These are phyloP conservation scores for Dasypus novemcinctus DNA, from an alignment of 2,113 vertebrate species.

Conservation along the genomic window DNA sequence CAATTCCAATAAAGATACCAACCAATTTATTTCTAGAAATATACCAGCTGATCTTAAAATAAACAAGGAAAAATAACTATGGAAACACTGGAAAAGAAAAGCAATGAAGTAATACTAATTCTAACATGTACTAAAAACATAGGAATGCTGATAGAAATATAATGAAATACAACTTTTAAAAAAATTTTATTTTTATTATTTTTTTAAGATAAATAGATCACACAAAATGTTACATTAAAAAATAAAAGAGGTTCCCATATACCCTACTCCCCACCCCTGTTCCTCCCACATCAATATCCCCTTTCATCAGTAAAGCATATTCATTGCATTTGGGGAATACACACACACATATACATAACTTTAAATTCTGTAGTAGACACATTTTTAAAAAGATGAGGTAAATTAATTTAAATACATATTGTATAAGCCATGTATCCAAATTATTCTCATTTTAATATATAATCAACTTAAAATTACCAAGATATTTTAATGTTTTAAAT, in stretches of 20 bases:
- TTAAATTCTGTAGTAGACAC: neutral
- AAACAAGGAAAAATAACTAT: neutral
- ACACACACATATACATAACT: neutral
- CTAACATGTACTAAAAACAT: neutral
- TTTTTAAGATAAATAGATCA: too few species aligned
- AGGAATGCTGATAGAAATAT: neutral
- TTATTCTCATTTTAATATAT: neutral
- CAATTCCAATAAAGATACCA: neutral
- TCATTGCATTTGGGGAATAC: too few species aligned
- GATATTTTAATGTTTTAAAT: neutral
- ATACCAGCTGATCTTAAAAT: neutral
- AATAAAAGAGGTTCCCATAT: too few species aligned
- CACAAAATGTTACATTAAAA: too few species aligned
- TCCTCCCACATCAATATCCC: too few species aligned
- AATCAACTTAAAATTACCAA: neutral
- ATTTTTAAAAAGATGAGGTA: neutral
- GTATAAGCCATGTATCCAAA: neutral
- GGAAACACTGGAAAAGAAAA: neutral
- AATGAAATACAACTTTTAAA: too few species aligned
- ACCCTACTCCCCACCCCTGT: too few species aligned
- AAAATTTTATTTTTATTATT: too few species aligned
- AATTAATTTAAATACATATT: neutral
- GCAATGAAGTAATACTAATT: neutral
- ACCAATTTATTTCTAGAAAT: neutral
- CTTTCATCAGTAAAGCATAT: too few species aligned